Evolutionary conservation across 2,888 invertebrate genomes (phyloP).

Genomic region (Troglohyphantes excavatus): DNA sequence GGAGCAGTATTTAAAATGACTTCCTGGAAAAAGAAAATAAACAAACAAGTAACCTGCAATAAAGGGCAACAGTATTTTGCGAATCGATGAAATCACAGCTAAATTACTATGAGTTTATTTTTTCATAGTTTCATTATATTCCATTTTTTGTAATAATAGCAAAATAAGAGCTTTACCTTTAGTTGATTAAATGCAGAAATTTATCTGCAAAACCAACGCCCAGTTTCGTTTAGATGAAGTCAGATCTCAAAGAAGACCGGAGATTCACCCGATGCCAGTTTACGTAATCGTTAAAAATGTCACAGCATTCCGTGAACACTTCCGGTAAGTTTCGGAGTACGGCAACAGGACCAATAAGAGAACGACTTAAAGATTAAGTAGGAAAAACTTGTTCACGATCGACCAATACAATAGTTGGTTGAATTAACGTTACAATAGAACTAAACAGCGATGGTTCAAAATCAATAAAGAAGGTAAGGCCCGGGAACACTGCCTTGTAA

Average conservation of each 20-base stretch:
- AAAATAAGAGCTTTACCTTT: conserved; percentile 42
- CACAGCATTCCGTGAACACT: not conserved
- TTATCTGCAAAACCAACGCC: conserved; percentile 75
- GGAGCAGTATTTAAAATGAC: not conserved
- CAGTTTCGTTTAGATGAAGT: conserved; percentile 65
- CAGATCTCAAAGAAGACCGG: conserved; percentile 55
- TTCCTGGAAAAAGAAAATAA: conserved; percentile 3
- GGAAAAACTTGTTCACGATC: too few relatives aligned
- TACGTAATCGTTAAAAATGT: conserved; percentile 56
- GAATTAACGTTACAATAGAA: too few relatives aligned
- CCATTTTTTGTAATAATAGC: not conserved
- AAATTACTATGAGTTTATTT: not conserved
- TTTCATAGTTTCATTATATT: not conserved
- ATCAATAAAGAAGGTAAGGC: too few relatives aligned
- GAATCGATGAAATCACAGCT: not conserved
- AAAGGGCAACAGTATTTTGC: conserved; percentile 10
- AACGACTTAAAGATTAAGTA: too few relatives aligned
- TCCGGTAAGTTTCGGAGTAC: not conserved
- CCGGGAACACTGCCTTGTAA: too few relatives aligned
- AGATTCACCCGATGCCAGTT: conserved; percentile 64
- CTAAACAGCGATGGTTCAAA: too few relatives aligned
- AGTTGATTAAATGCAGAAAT: conserved; percentile 61
- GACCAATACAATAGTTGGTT: too few relatives aligned
- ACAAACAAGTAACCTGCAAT: conserved; percentile 19
- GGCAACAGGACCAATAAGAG: not conserved